Conservation (phyloP, 2,888 invertebrate genomes). For the Tetropium fuscum region DNA sequence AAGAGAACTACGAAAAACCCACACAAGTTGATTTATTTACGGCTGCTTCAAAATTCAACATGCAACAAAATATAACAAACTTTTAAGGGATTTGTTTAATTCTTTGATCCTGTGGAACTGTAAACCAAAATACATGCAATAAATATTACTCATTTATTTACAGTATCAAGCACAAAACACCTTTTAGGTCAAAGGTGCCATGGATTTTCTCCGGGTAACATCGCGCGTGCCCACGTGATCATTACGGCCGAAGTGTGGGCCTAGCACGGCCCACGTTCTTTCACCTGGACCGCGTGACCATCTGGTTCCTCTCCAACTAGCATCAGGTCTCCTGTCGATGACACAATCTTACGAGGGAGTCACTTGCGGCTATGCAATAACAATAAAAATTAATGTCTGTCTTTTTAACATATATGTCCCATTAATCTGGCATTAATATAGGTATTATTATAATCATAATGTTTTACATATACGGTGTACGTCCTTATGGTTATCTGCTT, state of each 20-base stretch:
- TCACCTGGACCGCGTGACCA: constrained; percentile 30
- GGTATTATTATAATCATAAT: not conserved
- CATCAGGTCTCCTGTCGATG: constrained; percentile 16
- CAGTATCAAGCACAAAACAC: not conserved
- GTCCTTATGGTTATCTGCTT: no score
- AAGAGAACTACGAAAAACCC: no score
- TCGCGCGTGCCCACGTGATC: constrained; percentile 34
- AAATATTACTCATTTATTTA: constrained; percentile 4
- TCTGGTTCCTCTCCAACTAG: constrained; percentile 23
- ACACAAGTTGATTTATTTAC: no score
- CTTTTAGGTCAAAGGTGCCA: constrained; percentile 16
- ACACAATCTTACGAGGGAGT: constrained; percentile 12
- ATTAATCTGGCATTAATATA: constrained; percentile 8
- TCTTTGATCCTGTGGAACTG: no score
- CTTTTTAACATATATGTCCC: no score
- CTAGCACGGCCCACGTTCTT: constrained; percentile 19
- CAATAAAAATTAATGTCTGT: constrained; percentile 10
- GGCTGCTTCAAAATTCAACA: no score
- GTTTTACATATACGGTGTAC: no score
- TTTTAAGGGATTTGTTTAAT: no score
- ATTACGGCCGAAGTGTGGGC: constrained; percentile 26
- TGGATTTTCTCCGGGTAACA: constrained; percentile 6
- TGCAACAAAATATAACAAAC: no score
- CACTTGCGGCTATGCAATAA: constrained; percentile 5
- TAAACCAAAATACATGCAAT: not conserved